A percentile compares a stretch with the other conserved stretches of the same genome.
Conservation (phyloP, 2,888 invertebrate genomes). For the Xylota segnis region DNA sequence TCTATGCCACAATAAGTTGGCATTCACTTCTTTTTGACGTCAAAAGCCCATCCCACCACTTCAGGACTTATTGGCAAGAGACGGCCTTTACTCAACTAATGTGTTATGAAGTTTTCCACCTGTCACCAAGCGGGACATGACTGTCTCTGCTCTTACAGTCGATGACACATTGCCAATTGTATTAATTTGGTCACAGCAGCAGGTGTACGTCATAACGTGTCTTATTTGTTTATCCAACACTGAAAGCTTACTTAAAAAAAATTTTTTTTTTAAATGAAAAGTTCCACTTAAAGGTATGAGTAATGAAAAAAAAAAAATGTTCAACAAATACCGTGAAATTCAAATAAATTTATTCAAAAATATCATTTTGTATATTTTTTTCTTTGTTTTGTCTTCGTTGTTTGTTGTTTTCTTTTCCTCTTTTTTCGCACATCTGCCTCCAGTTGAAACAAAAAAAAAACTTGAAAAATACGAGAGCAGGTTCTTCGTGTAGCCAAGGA, state of each 20-base stretch:
- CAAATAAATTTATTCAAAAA: constrained; percentile 8
- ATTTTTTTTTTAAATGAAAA: not conserved
- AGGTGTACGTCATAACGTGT: not conserved
- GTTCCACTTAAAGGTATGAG: not conserved
- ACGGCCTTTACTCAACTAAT: not conserved
- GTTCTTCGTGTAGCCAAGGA: constrained; percentile 6
- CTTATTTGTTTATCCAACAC: not conserved
- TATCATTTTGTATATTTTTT: not conserved
- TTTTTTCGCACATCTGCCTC: constrained; percentile 37
- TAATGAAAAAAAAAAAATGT: not conserved
- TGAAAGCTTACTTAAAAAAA: not conserved
- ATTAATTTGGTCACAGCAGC: not conserved
- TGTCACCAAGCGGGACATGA: not conserved
- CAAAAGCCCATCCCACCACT: too few relatives aligned
- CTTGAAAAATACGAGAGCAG: constrained; percentile 17
- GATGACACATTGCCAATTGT: not conserved
- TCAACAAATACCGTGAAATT: constrained; percentile 2
- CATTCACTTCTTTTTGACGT: too few relatives aligned
- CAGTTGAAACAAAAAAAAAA: not conserved
- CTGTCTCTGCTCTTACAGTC: not conserved
- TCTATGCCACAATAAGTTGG: too few relatives aligned
- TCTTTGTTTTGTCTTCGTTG: constrained; percentile 6
- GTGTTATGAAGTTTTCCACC: not conserved
- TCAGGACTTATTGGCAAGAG: too few relatives aligned
- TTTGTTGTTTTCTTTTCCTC: not conserved